phyloP scores from a whole-genome alignment of 2,113 vertebrate species.

The Empidonax alnorum region DNA sequence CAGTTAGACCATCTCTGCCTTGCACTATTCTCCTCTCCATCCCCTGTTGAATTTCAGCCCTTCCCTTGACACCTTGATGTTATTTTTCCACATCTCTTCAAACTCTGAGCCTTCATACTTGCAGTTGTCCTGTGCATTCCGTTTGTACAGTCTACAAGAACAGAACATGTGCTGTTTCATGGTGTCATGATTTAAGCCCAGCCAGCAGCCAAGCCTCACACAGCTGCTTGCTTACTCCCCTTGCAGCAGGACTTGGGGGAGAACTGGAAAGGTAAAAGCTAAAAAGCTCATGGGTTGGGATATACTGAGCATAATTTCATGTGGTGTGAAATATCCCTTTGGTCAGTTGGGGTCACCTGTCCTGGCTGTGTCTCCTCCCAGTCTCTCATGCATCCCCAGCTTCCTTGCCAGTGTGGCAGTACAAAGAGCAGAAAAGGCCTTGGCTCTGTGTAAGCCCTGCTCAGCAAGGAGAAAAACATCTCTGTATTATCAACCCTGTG shows the following conservation, averaged over 20 bases:
- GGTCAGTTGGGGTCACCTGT: neutral
- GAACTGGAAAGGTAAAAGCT: neutral
- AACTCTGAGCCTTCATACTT: neutral
- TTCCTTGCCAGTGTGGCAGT: neutral
- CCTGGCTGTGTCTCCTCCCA: neutral
- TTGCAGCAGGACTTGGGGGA: neutral
- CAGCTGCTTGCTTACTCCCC: neutral
- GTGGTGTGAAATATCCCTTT: neutral
- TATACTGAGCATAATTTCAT: neutral
- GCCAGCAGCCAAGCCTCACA: neutral
- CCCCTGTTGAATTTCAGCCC: rapidly evolving
- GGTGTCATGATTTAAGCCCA: neutral
- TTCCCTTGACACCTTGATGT: neutral
- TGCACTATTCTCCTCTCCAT: neutral
- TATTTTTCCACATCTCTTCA: neutral
- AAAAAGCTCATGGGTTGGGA: neutral
- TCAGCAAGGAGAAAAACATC: neutral
- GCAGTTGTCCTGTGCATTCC: neutral
- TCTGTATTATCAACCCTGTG: neutral
- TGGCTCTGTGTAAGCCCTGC: neutral
- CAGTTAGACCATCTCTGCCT: neutral
- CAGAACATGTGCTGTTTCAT: neutral
- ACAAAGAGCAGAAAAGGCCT: neutral
- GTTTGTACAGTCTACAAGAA: neutral
- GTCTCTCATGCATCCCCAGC: neutral